These are phyloP conservation scores for Apteryx mantelli DNA, from an alignment of 2,113 vertebrate genomes.

Conservation along the genomic window DNA sequence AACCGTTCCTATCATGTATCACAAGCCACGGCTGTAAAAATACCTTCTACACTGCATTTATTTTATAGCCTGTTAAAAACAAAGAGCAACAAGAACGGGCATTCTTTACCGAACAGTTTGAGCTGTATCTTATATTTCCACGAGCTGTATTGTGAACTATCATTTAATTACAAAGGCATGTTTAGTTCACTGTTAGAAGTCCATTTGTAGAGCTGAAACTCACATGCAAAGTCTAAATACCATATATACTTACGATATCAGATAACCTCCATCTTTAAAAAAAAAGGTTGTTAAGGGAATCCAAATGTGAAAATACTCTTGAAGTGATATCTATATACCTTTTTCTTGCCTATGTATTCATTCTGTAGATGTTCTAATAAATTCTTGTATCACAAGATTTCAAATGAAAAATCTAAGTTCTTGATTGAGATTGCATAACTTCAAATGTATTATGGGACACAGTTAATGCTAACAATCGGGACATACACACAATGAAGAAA, in stretches of 20 bases:
- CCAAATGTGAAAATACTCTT: background rate
- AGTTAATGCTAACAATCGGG: background rate
- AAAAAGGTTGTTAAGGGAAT: background rate
- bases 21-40: background rate
- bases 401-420: background rate
- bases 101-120: background rate
- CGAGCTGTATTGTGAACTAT: background rate
- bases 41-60: slow-evolving; percentile 5
- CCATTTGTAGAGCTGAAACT: background rate
- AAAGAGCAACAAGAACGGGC: background rate
- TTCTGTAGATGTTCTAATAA: background rate
- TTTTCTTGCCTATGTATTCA: background rate
- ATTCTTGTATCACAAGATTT: background rate
- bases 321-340: background rate
- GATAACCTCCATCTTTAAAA: background rate
- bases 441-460: background rate
- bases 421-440: background rate
- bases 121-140: background rate
- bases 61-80: slow-evolving; percentile 22
- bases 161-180: slow-evolving; percentile 1
- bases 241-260: background rate
- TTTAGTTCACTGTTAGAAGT: background rate
- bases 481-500: background rate
- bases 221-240: background rate
- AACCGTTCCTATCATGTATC: background rate